Conservation (phyloP, 2,888 invertebrate genomes). For the Acrobasis repandana region DNA sequence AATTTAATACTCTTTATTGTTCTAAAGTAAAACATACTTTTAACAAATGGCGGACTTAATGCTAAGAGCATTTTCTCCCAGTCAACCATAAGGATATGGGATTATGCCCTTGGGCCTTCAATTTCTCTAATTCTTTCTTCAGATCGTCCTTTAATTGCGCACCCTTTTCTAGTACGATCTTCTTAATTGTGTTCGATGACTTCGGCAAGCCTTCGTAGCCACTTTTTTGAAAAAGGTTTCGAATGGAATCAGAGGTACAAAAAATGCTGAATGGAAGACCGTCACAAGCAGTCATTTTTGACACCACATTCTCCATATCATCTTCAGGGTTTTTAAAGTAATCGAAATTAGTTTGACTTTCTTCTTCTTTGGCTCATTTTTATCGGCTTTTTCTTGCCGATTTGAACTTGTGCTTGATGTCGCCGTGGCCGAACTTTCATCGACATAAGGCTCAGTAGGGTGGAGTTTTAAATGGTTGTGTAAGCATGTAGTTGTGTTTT, state of each 20-base stretch:
- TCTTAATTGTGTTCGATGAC: slow-evolving; percentile 17
- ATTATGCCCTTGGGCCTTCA: slow-evolving; percentile 20
- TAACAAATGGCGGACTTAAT: too few relatives aligned
- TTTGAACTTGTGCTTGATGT: slow-evolving; percentile 4
- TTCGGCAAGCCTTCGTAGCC: slow-evolving; percentile 8
- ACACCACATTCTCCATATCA: neutral
- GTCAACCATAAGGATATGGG: too few relatives aligned
- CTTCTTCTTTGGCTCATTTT: slow-evolving; percentile 10
- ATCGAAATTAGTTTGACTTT: slow-evolving; percentile 3
- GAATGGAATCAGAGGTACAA: neutral
- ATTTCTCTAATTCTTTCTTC: slow-evolving; percentile 17
- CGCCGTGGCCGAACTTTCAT: neutral
- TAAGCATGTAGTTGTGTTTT: slow-evolving; percentile 14
- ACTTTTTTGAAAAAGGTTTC: slow-evolving; percentile 11
- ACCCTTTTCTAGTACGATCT: slow-evolving; percentile 18
- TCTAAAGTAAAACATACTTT: too few relatives aligned
- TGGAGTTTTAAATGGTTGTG: slow-evolving; percentile 13
- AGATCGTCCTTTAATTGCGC: slow-evolving; percentile 18
- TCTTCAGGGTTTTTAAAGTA: slow-evolving; percentile 13
- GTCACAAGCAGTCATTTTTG: slow-evolving; percentile 16
- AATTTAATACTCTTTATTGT: too few relatives aligned
- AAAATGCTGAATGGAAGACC: slow-evolving; percentile 9
- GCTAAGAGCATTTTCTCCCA: too few relatives aligned
- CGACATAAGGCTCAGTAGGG: neutral
- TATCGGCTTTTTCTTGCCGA: neutral